phyloP scores from a whole-genome alignment of 1,140 invertebrate genomes.

The Neuroterus valhalla region DNA sequence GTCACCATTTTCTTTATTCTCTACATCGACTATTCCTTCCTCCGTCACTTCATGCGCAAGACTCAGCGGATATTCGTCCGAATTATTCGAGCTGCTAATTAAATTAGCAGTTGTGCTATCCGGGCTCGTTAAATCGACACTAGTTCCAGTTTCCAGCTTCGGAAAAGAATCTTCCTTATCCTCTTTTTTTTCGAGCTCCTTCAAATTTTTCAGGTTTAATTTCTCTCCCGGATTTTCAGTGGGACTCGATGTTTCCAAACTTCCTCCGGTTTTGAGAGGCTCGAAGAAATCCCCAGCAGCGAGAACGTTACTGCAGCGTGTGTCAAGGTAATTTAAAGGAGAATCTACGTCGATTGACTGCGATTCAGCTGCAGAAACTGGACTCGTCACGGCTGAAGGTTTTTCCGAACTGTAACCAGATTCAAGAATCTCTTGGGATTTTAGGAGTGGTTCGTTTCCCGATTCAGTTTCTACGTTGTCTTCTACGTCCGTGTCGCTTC shows the following conservation, averaged over 20 bases:
- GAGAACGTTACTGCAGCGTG: neutral
- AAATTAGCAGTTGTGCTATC: slow-evolving; percentile 56
- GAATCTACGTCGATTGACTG: slow-evolving; percentile 16
- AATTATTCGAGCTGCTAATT: slow-evolving; percentile 54
- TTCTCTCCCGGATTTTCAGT: slow-evolving; percentile 54
- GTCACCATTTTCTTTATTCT: neutral
- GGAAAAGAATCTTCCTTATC: slow-evolving; percentile 42
- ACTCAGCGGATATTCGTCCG: slow-evolving; percentile 61
- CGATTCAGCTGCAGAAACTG: slow-evolving; percentile 62
- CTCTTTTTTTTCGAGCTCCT: slow-evolving; percentile 48
- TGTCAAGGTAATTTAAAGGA: neutral
- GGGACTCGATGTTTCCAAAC: slow-evolving; percentile 44
- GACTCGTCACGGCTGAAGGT: slow-evolving; percentile 75
- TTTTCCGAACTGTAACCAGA: slow-evolving; percentile 85
- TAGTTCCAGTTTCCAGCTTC: slow-evolving; percentile 48
- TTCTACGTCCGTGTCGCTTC: slow-evolving; percentile 86
- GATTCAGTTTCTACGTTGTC: slow-evolving; percentile 81
- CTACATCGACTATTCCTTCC: neutral
- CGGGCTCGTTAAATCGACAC: slow-evolving; percentile 58
- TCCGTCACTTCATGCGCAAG: slow-evolving; percentile 33
- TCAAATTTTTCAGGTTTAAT: slow-evolving; percentile 40
- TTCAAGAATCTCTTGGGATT: slow-evolving; percentile 74
- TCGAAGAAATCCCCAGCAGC: neutral
- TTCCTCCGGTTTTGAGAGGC: neutral
- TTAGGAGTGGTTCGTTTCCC: slow-evolving; percentile 36